Base-by-base conservation (phyloP, 2,888 invertebrate species). In the Nasonovia ribisnigri region DNA sequence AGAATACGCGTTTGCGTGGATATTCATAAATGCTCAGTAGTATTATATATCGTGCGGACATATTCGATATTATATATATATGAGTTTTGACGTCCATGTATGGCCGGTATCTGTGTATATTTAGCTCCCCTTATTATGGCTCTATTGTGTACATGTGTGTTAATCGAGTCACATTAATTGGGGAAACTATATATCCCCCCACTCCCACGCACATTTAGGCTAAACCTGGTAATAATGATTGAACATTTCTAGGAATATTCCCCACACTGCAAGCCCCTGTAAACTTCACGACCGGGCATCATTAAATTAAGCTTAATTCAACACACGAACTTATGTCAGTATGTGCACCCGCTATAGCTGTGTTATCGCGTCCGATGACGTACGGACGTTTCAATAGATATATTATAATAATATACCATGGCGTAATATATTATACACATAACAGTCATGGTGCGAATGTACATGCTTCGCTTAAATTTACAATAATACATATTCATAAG, bases 231-330 rank as follows among this genome's bases (percentile, higher is more conserved):
- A 86, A 36, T n/a, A 46, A 90, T 88, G 87, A 92, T 92, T 48
- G 60, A 92, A 92, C 13, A n/a, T 84, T 13, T 86, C 24, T 57
- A 90, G 60, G 60, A n/a, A 91, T 86, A 86, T 29, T 57, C 0
- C 29, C 29, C 46, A 86, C 29, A 13, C 36, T 36, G 24, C 29
- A 13, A 54, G 6, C 5, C 42, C 54, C 43, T 11, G 36, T 26
- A 36, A 36, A 77, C 11, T 57, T 20, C 5, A 5, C 88, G 57
- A 13, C 29, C 26, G 88, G 88, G 84, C 43, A 42, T 57, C 57
- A 57, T 86, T 90, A 90, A 90, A 93, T 93, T 60, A 93, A 60
- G 90, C 48, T 93, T 60, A 93, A 93, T 93, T 90, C 42, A 90
- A 93, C 90, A 29, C 48, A 20, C 36, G 8, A 36, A 84, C 46